A percentile compares a stretch with the other conserved stretches of the same genome.
Conservation (phyloP, 1,140 invertebrate genomes). For the Lasioglossum albipes region DNA sequence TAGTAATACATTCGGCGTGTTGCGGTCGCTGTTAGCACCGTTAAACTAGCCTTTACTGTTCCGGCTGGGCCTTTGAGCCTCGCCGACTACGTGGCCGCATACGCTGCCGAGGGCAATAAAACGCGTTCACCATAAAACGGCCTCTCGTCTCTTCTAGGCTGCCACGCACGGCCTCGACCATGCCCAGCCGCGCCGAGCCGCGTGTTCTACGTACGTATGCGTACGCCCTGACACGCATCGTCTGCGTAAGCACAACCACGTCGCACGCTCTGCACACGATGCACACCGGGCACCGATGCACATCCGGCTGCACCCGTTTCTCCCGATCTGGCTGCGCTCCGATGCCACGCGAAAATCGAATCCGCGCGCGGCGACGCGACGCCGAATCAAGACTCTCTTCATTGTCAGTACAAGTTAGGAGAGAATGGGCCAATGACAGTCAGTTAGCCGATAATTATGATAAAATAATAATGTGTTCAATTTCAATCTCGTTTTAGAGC, state of each 20-base stretch:
- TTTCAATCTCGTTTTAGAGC: too few relatives aligned
- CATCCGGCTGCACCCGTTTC: neutral
- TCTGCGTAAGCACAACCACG: neutral
- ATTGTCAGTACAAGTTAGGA: too few relatives aligned
- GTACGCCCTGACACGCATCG: neutral
- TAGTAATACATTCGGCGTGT: conserved; percentile 72
- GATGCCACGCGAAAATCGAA: too few relatives aligned
- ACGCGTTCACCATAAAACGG: conserved; percentile 73
- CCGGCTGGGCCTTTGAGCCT: conserved; percentile 74
- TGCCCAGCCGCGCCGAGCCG: neutral
- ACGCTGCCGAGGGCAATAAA: conserved; percentile 70
- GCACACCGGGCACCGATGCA: conserved; percentile 14
- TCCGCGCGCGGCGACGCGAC: neutral
- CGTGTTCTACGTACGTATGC: too few relatives aligned
- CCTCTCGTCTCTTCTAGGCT: conserved; percentile 45
- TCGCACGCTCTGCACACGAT: neutral
- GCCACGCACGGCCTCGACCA: conserved; percentile 36
- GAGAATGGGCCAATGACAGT: too few relatives aligned
- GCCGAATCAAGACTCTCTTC: too few relatives aligned
- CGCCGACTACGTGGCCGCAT: conserved; percentile 61
- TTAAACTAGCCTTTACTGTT: conserved; percentile 78
- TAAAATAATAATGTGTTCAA: too few relatives aligned
- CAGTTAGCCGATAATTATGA: too few relatives aligned
- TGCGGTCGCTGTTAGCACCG: conserved; percentile 76
- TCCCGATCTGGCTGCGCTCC: too few relatives aligned